Conservation (phyloP, 2,113 vertebrate species). For the Empidonax alnorum region DNA sequence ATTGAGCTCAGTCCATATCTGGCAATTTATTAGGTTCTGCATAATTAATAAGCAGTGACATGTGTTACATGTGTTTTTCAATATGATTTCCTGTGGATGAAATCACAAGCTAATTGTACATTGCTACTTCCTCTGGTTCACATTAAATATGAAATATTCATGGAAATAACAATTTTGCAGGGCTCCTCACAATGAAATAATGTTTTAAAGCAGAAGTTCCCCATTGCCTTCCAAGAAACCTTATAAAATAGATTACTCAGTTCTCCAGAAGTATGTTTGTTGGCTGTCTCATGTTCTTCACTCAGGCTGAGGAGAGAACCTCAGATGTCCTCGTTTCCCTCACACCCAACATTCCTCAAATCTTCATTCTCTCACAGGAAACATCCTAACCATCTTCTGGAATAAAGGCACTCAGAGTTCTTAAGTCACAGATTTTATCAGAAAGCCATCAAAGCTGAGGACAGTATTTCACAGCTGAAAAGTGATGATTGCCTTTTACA, state of each 20-base stretch:
- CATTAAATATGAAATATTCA: not conserved
- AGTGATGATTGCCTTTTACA: not conserved
- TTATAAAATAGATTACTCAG: not conserved
- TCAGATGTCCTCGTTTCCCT: not conserved
- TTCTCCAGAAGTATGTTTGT: not conserved
- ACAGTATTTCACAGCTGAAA: not conserved
- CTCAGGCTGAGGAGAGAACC: not conserved
- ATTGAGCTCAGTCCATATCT: not conserved
- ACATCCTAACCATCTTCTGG: not conserved
- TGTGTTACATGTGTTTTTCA: slow-evolving; percentile 1
- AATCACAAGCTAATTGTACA: not conserved
- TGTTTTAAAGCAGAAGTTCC: not conserved
- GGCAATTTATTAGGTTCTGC: not conserved
- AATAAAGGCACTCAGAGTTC: not conserved
- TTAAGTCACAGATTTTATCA: not conserved
- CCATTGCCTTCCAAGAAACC: not conserved
- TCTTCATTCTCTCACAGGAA: not conserved
- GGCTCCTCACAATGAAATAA: not conserved
- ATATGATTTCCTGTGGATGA: not conserved
- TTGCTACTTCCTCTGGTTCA: not conserved
- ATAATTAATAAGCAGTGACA: not conserved
- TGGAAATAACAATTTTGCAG: not conserved
- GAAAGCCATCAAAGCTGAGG: not conserved
- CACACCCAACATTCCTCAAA: not conserved
- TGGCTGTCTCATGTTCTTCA: not conserved